Evolutionary conservation across 1,140 invertebrate species (phyloP).

Genomic region (Megalopta genalis): DNA sequence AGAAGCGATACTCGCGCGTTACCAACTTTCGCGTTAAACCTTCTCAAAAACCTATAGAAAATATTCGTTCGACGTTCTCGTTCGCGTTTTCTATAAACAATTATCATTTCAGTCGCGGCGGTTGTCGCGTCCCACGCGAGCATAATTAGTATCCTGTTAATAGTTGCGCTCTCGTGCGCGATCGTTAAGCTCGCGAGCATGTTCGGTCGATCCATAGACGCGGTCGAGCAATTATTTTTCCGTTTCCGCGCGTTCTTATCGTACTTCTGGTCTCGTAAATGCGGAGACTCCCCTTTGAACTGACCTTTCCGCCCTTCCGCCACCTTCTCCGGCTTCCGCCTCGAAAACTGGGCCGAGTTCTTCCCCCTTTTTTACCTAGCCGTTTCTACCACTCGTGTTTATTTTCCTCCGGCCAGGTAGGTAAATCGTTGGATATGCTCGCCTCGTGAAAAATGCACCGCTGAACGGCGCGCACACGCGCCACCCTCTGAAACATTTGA

Average conservation of each 20-base stretch:
- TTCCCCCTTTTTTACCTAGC: neutral
- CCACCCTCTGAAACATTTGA: neutral
- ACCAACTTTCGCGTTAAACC: no score
- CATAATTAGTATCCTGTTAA: no score
- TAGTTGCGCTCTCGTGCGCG: no score
- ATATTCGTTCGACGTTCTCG: no score
- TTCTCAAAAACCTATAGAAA: no score
- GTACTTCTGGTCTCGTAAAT: neutral
- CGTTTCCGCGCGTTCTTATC: neutral
- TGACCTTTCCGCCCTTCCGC: neutral
- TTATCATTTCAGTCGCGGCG: no score
- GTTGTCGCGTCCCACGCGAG: no score
- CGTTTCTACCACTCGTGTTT: slow-evolving; percentile 16
- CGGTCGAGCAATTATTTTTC: slow-evolving; percentile 3
- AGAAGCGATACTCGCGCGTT: no score
- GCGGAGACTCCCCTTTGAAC: neutral
- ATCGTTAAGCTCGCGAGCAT: no score
- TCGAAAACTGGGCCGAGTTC: slow-evolving; percentile 3
- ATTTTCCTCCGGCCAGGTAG: slow-evolving; percentile 36
- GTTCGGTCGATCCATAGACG: neutral
- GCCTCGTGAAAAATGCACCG: slow-evolving; percentile 15
- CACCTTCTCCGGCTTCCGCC: neutral
- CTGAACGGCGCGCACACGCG: no score
- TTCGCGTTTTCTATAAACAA: no score
- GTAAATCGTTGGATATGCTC: slow-evolving; percentile 46